Percentiles rank a stretch among this genome's conserved stretches.
Evolutionary conservation across 2,113 vertebrate species (phyloP).

Genomic region (Carassius gibelio): DNA sequence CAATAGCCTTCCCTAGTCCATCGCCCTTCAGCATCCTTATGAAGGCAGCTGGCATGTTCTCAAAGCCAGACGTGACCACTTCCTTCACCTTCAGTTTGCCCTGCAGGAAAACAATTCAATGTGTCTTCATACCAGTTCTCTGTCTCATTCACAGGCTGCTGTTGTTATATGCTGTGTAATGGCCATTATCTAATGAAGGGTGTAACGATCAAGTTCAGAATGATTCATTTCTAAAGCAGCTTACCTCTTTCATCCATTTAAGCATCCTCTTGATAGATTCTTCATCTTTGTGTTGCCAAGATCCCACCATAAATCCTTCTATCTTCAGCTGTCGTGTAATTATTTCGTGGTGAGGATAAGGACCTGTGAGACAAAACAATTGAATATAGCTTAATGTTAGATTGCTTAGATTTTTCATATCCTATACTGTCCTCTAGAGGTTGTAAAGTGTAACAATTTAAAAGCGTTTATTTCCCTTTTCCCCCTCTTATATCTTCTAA

Average conservation of each 20-base stretch:
- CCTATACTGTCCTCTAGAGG: neutral
- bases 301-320: slow-evolving; percentile 78
- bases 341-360: slow-evolving; percentile 70
- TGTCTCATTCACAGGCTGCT: neutral
- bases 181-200: neutral
- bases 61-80: slow-evolving; percentile 82
- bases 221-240: slow-evolving; percentile 9
- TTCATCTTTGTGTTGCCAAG: slow-evolving; percentile 74
- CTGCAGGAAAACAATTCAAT: slow-evolving; percentile 64
- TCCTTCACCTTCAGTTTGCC: slow-evolving; percentile 82
- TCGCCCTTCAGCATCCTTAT: slow-evolving; percentile 85
- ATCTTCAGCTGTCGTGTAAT: slow-evolving; percentile 81
- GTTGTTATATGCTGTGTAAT: neutral
- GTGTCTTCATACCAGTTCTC: neutral
- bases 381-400: neutral
- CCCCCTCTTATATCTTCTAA: neutral
- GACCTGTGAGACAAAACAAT: slow-evolving; percentile 67
- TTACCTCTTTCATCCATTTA: slow-evolving; percentile 83
- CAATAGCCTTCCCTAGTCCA: slow-evolving; percentile 83
- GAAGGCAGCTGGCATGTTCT: slow-evolving; percentile 87
- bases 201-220: neutral
- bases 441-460: neutral
- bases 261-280: slow-evolving; percentile 80
- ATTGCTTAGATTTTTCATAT: neutral
- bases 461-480: neutral